Evolutionary conservation across 2,113 vertebrate species (phyloP), one percentile per base, ranked within the genome.

Genomic region (Catharus minimus): DNA sequence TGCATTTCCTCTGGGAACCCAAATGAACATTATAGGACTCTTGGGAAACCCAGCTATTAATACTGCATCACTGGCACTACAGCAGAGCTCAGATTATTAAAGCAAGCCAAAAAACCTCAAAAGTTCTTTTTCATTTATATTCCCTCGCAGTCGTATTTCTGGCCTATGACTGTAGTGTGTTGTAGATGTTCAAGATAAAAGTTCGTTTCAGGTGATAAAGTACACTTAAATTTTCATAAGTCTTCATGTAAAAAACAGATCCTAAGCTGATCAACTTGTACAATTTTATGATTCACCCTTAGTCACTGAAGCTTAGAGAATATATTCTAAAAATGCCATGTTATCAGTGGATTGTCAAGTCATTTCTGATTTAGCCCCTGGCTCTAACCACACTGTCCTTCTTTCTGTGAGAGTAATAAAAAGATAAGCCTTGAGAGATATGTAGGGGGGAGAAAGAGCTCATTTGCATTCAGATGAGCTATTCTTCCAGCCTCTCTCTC

Each of bases 391-490:
- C 41, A 15, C 85, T 87, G 87, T 65, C 79, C 82, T 91, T 66
- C 67, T 86, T 95, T 84, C 85, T 77, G 28, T 9, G 19, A 79
- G 84, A 55, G 69, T 86, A 95, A 95, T 94, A 92, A 95, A 92
- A 92, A 94, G 89, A 91, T 95, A 92, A 95, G 64, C 74, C 67
- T 30, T 66, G 53, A 81, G 66, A 90, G 24, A 47, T 49, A 10
- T 11, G 43, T 3, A 38, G 38, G 27, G 44, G 20, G 11, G 5
- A 11, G 46, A 36, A 43, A 46, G 60, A 58, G 7, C 68, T 93
- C 39, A 94, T 95, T 91, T 94, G 43, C 77, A 95, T 96, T 95
- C 95, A 82, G 82, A 91, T 87, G 64, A 95, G 62, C 18, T 82
- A 33, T 65, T 71, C 43, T 93, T 90, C 58, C 39, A 71, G n/a